These are phyloP conservation scores for Dryobota labecula DNA, from an alignment of 2,888 invertebrate species.

Conservation along the genomic window DNA sequence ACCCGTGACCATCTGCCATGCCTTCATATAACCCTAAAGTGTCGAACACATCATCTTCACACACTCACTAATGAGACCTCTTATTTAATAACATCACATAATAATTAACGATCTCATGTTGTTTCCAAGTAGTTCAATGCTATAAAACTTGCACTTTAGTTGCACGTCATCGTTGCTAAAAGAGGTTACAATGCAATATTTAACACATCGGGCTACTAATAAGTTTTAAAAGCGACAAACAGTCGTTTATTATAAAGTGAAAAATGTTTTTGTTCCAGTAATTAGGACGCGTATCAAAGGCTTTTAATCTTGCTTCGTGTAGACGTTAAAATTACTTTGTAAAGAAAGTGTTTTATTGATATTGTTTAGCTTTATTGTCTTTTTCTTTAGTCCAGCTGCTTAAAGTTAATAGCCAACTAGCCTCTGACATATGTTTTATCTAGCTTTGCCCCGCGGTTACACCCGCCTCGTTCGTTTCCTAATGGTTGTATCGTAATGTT, in stretches of 20 bases:
- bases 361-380: constrained; percentile 1
- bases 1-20: too few species aligned
- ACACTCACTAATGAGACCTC: constrained; percentile 21
- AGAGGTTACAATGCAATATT: constrained; percentile 17
- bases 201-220: constrained; percentile 27
- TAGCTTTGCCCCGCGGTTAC: too few species aligned
- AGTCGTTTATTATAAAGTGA: constrained; percentile 25
- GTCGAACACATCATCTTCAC: neutral
- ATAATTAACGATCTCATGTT: constrained; percentile 43
- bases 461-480: too few species aligned
- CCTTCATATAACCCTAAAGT: neutral
- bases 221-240: constrained; percentile 19
- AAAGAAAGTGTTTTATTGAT: constrained; percentile 37
- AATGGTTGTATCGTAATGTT: too few species aligned
- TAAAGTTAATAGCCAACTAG: neutral
- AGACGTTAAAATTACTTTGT: constrained; percentile 21
- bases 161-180: constrained; percentile 22
- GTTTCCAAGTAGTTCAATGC: constrained; percentile 16
- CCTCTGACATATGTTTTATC: neutral
- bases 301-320: constrained; percentile 28
- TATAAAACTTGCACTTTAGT: constrained; percentile 24
- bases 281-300: constrained; percentile 33
- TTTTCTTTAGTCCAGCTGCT: neutral
- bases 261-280: constrained; percentile 24
- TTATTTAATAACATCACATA: constrained; percentile 15